Base-by-base conservation (phyloP, 1,140 invertebrate species). In the Oncopodura yosiiana region DNA sequence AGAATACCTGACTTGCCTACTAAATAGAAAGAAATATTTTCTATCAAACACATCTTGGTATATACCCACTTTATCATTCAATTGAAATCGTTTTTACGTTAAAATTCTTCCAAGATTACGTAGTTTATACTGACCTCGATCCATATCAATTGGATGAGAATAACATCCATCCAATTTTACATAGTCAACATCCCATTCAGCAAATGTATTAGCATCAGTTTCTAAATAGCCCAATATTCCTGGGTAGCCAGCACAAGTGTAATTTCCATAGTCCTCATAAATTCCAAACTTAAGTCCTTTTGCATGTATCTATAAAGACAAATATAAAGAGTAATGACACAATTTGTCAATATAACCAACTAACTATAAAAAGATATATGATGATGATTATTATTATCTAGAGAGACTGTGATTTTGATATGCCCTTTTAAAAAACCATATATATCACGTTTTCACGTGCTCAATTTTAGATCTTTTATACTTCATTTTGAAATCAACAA, bases 101-200 rank as follows among this genome's bases (percentile, higher is more conserved):
- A 30, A 32, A 46, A 21, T 39, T 50, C 21, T 34, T 11, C 14
- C 3, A 50, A 38, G 44, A 16, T 9, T 11, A 36, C 36, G 19
- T 38, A 39, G 30, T 21, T 30, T 12, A 46, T 48, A 64, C 32
- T 59, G 55, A 74, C 87, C 87, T 65, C 74, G 71, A 66, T 90
- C 85, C 86, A 93, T 91, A 42, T 87, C 80, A 14, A 73, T 71
- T 1, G 84, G 81, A 63, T 88, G 78, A 0, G 90, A 80, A 71
- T 95, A 87, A 70, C 94, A 98, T 1, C 92, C 94, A 69, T 97
- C 94, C 56, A 98, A 70, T 71, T 98, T 97, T 0, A 98, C 83
- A 67, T 94, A 94, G 68, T 98, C 94, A 9, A 97, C 88, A 39
- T 86, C 84, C 94, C 94, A 98, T 1, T 86, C 81, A n/a, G 89